Percentiles rank a stretch among this genome's conserved stretches.
Conservation (phyloP, 2,888 invertebrate genomes). For the Rhopalosiphum nymphaeae region DNA sequence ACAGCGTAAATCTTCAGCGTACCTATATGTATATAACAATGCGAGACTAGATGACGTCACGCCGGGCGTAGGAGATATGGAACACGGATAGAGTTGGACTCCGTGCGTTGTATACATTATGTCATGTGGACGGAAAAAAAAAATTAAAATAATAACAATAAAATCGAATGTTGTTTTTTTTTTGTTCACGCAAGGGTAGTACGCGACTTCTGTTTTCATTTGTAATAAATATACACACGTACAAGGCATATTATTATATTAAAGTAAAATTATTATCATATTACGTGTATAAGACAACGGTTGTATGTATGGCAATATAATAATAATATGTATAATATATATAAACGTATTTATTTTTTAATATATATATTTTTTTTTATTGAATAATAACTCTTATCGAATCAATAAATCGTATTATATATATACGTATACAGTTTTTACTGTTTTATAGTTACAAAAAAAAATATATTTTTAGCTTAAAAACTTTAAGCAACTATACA, state of each 20-base stretch:
- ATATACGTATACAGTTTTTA: neutral
- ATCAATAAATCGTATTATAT: neutral
- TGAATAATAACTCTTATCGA: neutral
- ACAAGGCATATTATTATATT: neutral
- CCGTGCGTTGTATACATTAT: neutral
- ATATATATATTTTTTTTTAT: neutral
- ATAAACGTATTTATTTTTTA: neutral
- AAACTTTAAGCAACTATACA: neutral
- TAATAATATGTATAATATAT: neutral
- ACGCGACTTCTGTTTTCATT: slow-evolving; percentile 34
- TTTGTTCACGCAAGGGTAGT: neutral
- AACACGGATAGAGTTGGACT: neutral
- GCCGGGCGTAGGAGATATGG: neutral
- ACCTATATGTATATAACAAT: neutral
- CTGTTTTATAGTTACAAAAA: too few species aligned
- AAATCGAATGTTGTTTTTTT: neutral
- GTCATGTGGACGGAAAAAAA: neutral
- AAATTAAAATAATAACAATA: neutral
- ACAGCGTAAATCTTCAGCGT: neutral
- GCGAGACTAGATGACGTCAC: slow-evolving; percentile 6
- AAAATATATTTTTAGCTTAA: neutral
- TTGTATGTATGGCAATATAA: neutral
- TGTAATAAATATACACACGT: neutral
- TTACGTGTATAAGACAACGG: neutral
- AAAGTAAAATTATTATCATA: neutral